Evolutionary conservation across 2,113 vertebrate genomes (phyloP).

Genomic region (Scartelaos histophorus): DNA sequence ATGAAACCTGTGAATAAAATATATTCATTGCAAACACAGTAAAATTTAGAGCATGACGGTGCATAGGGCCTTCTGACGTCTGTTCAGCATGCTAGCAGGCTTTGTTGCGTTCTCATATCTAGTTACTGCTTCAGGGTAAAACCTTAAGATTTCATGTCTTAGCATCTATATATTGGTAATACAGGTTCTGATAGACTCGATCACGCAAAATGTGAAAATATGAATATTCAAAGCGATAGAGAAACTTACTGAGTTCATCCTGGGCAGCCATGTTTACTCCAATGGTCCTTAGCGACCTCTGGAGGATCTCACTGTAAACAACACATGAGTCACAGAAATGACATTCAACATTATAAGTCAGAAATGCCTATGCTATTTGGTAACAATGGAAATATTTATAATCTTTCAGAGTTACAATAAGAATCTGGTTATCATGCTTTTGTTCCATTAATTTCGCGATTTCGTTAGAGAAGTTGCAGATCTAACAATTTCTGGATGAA

Average conservation of each 20-base stretch:
- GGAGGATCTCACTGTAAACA: conserved; percentile 43
- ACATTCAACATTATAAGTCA: background rate
- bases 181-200: background rate
- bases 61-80: conserved; percentile 74
- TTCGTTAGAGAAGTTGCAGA: conserved; percentile 12
- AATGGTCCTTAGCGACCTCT: conserved; percentile 48
- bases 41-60: conserved; percentile 80
- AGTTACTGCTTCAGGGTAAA: background rate
- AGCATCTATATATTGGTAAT: rapidly evolving
- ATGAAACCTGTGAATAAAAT: background rate
- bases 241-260: conserved; percentile 86
- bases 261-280: conserved; percentile 81
- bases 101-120: conserved; percentile 13
- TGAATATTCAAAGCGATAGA: conserved; percentile 39
- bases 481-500: conserved; percentile 38
- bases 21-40: conserved; percentile 19
- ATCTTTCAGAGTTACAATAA: background rate
- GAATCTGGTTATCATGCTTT: background rate
- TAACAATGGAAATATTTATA: background rate
- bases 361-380: background rate
- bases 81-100: conserved; percentile 37
- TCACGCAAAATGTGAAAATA: background rate
- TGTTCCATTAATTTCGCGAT: background rate
- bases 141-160: background rate
- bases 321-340: background rate